phyloP scores from a whole-genome alignment of 2,888 invertebrate genomes.

The Acronicta alni region DNA sequence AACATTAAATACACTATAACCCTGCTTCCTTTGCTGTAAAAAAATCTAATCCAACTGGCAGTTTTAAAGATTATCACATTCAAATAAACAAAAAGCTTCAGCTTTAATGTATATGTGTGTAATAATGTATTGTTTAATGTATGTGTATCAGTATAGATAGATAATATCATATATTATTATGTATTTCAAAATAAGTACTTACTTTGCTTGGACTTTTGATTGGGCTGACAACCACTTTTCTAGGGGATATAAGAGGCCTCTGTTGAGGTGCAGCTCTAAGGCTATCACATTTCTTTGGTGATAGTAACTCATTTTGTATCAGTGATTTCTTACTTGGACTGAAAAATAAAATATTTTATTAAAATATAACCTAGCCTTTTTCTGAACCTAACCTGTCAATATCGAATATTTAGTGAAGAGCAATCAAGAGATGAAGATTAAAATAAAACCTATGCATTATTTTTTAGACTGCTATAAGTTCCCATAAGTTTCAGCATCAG shows the following conservation, averaged over 20 bases:
- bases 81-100: too few species aligned
- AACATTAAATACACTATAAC: too few species aligned
- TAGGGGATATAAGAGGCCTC: conserved; percentile 89
- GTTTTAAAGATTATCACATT: too few species aligned
- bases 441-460: too few species aligned
- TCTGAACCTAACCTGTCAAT: not conserved
- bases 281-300: conserved; percentile 89
- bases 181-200: conserved; percentile 57
- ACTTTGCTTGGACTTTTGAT: conserved; percentile 91
- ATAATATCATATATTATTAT: too few species aligned
- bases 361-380: not conserved
- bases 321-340: conserved; percentile 90
- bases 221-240: conserved; percentile 90
- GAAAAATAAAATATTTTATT: conserved; percentile 58
- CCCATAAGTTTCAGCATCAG: too few species aligned
- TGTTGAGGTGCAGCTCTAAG: conserved; percentile 78
- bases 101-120: too few species aligned
- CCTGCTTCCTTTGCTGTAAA: too few species aligned
- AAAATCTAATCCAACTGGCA: too few species aligned
- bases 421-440: not conserved
- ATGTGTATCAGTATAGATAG: too few species aligned
- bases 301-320: conserved; percentile 77
- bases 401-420: not conserved
- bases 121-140: too few species aligned
- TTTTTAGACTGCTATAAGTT: too few species aligned